Evolutionary conservation across 1,140 invertebrate species (phyloP), one percentile per base, ranked within the genome.

Genomic region (Ceratoteleas bidentatus): DNA sequence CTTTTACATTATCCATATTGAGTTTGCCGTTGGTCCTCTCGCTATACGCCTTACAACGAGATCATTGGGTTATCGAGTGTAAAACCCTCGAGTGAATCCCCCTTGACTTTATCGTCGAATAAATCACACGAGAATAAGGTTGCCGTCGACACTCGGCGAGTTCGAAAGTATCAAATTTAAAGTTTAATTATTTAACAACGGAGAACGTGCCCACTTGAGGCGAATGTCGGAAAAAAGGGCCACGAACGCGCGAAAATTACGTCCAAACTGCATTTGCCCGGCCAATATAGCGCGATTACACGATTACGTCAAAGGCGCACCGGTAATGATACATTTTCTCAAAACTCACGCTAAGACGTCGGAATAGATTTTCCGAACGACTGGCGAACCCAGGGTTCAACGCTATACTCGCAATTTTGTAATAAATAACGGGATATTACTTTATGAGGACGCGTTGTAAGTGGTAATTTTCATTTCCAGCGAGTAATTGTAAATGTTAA

Each of bases 1-100:
- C 43, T 66, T 64, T 57, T 73, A 54, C 49, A 65, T 75, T 81
- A 81, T 64, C 64, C 53, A 74, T 69, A 69, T 72, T 68, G 52
- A 69, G 68, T 74, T 81, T 70, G 58, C 16, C n/a, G 45, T 57
- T 75, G 69, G 65, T 74, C 56, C 70, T 64, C 52, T 74, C 64
- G 24, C 36, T 57, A 57, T 58, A 68, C 64, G 45, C 50, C 62
- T 80, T 69, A 74, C 52, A 81, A 50, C 36, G 70, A 32, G 60
- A 81, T 60, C 65, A 73, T 81, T 81, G 78, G 77, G 70, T 81
- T 81, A 81, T 81, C 58, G 70, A 74, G 69, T 80, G 78, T 75
- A 70, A 75, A 81, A 81, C 70, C 52, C 43, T 75, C 70, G 62
- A 79, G 65, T 62, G 68, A 72, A 64, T 80, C 69, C 70, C 64